Percentiles rank a stretch among this genome's conserved stretches.
Conservation (phyloP, 92 coral and sea anemone genomes). For the Siderastrea siderea region DNA sequence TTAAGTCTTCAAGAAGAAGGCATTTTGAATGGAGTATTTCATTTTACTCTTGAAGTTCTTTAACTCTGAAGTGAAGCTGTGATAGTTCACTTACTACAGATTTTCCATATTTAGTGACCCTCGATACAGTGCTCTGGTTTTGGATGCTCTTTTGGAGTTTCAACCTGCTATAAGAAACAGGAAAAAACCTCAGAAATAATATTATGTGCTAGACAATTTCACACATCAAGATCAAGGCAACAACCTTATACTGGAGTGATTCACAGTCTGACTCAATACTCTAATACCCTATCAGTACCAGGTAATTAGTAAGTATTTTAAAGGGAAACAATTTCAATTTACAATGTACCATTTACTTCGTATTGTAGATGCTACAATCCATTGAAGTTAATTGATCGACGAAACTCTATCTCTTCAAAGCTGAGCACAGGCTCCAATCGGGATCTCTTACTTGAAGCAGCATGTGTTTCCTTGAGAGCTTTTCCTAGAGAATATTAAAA, state of each 20-base stretch:
- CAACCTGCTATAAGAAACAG: too few species aligned
- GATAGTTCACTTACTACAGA: slow-evolving; percentile 39
- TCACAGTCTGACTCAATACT: too few species aligned
- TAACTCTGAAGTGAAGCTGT: slow-evolving; percentile 37
- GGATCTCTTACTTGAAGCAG: slow-evolving; percentile 22
- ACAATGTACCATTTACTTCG: slow-evolving; percentile 22
- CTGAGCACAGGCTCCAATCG: slow-evolving; percentile 7
- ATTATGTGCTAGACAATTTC: too few species aligned
- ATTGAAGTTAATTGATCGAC: slow-evolving; percentile 32
- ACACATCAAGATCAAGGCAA: too few species aligned
- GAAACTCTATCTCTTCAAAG: slow-evolving; percentile 35
- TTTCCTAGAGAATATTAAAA: slow-evolving; percentile 27
- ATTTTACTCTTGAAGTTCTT: slow-evolving; percentile 62
- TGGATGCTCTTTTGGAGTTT: too few species aligned
- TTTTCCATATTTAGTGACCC: slow-evolving; percentile 39
- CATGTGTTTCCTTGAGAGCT: slow-evolving; percentile 3
- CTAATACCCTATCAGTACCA: neutral
- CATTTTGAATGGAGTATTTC: slow-evolving; percentile 36
- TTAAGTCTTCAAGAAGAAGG: slow-evolving; percentile 41
- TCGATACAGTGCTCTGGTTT: too few species aligned
- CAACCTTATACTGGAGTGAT: too few species aligned
- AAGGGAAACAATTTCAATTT: slow-evolving; percentile 7
- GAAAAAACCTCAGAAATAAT: too few species aligned
- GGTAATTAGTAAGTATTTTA: neutral
- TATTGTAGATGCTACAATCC: slow-evolving; percentile 47